Base-by-base conservation (phyloP, 2,113 vertebrate species). In the Cololabis saira region DNA sequence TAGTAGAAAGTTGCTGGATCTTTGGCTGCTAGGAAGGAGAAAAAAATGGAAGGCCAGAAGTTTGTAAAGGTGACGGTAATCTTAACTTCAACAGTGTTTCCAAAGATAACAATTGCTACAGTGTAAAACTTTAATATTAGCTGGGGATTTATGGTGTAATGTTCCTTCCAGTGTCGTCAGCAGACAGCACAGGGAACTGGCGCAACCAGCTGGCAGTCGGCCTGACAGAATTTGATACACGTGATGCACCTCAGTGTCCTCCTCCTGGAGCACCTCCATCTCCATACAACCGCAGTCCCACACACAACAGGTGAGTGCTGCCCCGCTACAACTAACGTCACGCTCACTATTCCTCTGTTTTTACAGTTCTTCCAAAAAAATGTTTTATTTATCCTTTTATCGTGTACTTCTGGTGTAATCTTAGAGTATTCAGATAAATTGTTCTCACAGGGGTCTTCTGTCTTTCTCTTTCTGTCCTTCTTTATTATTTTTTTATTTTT, bases 181-280 rank as follows among this genome's bases (percentile, higher is more conserved):
- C 90, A 19, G 94, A 95, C 53, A 91, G 95, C 49, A 70, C 93
- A 42, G 96, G 95, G 21, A 97, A 90, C 86, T 97, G 97, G 95
- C 92, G 93, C 82, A 96, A 90, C 74, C 94, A 95, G 16, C 80
- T 94, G 71, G 85, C 93, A 0, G 65, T 95, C 1, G 95, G 95
- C 42, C 88, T 95, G 52, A 71, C 92, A 1, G 96, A 98, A 45
- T 94, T 93, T 0, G 95, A 97, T 21, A 58, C 79, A 40, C 64
- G 89, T 0, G 85, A 87, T 60, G 63, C 92, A 11, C 82, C 85
- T 74, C 94, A 93, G 58, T 87, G 92, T 66, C 75, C 93, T 54
- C 95, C 94, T 0, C 27, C 87, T 63, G 95, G 94, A 83, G 94
- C 93, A 74, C 94, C 93, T 0, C 80, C 93, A 43, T 93, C 85